Conservation (phyloP, 2,113 vertebrate species). For the Narcine bancroftii region DNA sequence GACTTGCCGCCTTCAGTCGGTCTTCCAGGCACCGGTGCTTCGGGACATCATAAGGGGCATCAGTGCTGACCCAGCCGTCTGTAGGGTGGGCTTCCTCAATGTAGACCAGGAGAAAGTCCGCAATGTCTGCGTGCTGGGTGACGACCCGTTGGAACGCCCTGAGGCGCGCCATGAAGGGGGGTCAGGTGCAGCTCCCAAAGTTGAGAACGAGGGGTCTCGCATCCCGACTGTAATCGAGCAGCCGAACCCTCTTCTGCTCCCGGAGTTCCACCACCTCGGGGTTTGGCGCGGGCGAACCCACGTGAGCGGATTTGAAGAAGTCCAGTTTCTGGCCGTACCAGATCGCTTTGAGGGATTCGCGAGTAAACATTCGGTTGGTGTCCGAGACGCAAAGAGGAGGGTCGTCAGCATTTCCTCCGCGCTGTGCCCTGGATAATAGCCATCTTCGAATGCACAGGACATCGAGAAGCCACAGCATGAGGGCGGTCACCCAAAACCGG, state of each 20-base stretch:
- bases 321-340: slow-evolving; percentile 97
- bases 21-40: slow-evolving; percentile 91
- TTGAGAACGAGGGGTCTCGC: slow-evolving; percentile 86
- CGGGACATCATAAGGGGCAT: slow-evolving; percentile 87
- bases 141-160: slow-evolving; percentile 85
- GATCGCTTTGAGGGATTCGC: slow-evolving; percentile 87
- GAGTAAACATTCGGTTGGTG: slow-evolving; percentile 87
- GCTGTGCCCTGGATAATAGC: slow-evolving; percentile 56
- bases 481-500: slow-evolving; percentile 84
- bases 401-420: slow-evolving; percentile 63
- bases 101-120: slow-evolving; percentile 92
- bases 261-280: slow-evolving; percentile 83
- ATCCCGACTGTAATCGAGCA: slow-evolving; percentile 81
- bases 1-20: slow-evolving; percentile 75
- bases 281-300: slow-evolving; percentile 81
- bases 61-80: slow-evolving; percentile 95
- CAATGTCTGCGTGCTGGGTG: slow-evolving; percentile 80
- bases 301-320: slow-evolving; percentile 86
- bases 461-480: slow-evolving; percentile 92
- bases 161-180: slow-evolving; percentile 97
- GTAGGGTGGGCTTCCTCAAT: slow-evolving; percentile 96
- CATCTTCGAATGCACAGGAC: slow-evolving; percentile 89
- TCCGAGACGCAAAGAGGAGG: slow-evolving; percentile 90
- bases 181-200: slow-evolving; percentile 99
- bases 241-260: slow-evolving; percentile 61